These are phyloP conservation scores for Callipepla californica DNA, from an alignment of 2,113 vertebrate genomes.

Conservation along the genomic window DNA sequence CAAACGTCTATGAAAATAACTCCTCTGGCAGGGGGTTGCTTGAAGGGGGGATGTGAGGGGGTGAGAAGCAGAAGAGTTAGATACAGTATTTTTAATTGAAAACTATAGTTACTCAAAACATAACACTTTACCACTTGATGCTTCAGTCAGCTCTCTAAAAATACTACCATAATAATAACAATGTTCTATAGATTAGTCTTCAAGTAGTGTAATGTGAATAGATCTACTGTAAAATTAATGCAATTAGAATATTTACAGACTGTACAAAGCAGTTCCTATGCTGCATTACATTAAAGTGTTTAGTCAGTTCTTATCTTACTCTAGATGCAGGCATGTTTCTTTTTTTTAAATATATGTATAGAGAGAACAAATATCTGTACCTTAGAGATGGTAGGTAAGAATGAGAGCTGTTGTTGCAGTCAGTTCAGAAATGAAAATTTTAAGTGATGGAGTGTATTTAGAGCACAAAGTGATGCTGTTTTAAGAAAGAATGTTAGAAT, in stretches of 20 bases:
- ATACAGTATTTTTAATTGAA: not conserved
- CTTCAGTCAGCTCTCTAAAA: not conserved
- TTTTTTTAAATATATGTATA: not conserved
- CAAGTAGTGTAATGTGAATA: not conserved
- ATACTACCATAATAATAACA: not conserved
- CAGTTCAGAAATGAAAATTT: not conserved
- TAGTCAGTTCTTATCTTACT: not conserved
- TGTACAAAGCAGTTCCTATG: not conserved
- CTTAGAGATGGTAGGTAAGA: not conserved
- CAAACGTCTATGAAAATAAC: not conserved
- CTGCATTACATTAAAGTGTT: not conserved
- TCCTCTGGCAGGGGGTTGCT: not conserved
- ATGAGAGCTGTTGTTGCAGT: not conserved
- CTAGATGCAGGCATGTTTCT: not conserved
- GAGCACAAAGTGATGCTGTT: not conserved
- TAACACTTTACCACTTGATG: not conserved
- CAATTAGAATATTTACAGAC: not conserved
- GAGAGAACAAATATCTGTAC: not conserved
- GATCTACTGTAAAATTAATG: not conserved
- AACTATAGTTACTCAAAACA: not conserved
- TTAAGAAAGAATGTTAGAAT: not conserved
- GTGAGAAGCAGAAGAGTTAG: not conserved
- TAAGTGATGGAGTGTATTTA: not conserved
- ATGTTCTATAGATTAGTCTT: not conserved
- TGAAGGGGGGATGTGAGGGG: accelerated